Evolutionary conservation across 2,888 invertebrate species (phyloP).

Genomic region (Scotopteryx bipunctaria): DNA sequence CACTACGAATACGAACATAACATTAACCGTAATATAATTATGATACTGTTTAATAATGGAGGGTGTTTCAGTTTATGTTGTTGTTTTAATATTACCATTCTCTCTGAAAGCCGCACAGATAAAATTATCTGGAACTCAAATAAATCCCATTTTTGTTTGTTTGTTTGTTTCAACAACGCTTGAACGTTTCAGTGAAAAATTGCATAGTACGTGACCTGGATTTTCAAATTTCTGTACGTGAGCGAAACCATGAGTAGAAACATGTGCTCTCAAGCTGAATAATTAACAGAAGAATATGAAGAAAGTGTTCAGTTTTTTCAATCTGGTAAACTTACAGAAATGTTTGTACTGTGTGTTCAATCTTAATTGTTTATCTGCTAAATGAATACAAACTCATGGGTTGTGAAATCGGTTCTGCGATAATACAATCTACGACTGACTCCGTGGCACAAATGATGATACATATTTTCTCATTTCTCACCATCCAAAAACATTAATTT

Average conservation of each 20-base stretch:
- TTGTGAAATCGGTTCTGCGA: slow-evolving; percentile 19
- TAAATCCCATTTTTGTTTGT: neutral
- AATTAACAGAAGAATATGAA: neutral
- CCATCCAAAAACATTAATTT: too few relatives aligned
- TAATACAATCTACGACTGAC: neutral
- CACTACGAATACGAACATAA: slow-evolving; percentile 46
- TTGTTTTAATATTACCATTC: neutral
- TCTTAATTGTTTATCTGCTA: slow-evolving; percentile 10
- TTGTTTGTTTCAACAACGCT: neutral
- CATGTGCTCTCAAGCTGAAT: neutral
- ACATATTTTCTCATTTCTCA: too few relatives aligned
- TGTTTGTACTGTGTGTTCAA: neutral
- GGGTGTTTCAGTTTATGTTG: neutral
- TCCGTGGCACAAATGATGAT: slow-evolving; percentile 4
- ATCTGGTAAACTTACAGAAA: neutral
- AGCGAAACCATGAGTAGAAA: neutral
- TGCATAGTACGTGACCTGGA: neutral
- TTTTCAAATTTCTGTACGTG: neutral
- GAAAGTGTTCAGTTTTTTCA: neutral
- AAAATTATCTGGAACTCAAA: neutral
- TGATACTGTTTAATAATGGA: slow-evolving; percentile 2
- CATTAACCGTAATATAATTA: slow-evolving; percentile 14
- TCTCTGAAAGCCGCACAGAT: neutral
- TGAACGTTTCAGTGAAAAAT: neutral
- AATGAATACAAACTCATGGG: slow-evolving; percentile 12